Conservation (phyloP, 2,797 vertebrate genomes). For the Philypnodon macrostomus region DNA sequence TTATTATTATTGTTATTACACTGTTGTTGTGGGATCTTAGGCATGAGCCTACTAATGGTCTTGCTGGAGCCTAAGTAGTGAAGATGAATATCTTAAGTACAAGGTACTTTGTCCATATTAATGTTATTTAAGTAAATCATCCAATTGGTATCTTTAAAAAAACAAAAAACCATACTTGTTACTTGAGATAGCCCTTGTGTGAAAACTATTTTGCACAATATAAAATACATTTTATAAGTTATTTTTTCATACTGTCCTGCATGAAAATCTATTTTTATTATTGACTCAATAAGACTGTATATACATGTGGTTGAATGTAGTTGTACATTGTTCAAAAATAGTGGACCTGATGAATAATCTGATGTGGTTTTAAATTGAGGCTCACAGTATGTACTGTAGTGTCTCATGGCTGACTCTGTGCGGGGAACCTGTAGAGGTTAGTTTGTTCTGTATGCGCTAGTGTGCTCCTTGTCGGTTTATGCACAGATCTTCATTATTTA, state of each 20-base stretch:
- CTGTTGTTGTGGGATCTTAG: too few species aligned
- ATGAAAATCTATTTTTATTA: constrained; percentile 73
- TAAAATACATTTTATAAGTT: constrained; percentile 75
- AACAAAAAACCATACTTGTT: constrained; percentile 51
- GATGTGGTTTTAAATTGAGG: too few species aligned
- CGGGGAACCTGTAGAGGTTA: constrained; percentile 5
- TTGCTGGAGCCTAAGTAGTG: constrained; percentile 29
- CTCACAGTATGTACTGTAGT: too few species aligned
- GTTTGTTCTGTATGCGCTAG: constrained; percentile 25
- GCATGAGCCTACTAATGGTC: constrained; percentile 34
- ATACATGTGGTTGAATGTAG: constrained; percentile 62
- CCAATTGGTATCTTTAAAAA: constrained; percentile 58
- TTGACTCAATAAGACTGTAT: constrained; percentile 66
- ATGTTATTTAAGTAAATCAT: constrained; percentile 38
- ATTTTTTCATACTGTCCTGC: constrained; percentile 75
- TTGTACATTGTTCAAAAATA: constrained; percentile 48
- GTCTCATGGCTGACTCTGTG: too few species aligned
- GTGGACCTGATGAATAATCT: constrained; percentile 37
- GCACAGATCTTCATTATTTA: constrained; percentile 46
- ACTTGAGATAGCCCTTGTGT: constrained; percentile 61
- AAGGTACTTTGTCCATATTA: constrained; percentile 58
- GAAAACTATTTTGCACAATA: constrained; percentile 75
- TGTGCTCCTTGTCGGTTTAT: constrained; percentile 41
- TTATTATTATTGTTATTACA: constrained; percentile 44
- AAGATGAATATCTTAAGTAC: constrained; percentile 60